These are phyloP conservation scores for sheep (Ovis aries) DNA, from an alignment of 2,113 vertebrate genomes.

Conservation along the genomic window ARS-UI_Ramb_v3.0 NC_056073.1:44923501-44924000, in stretches of 20 bases:
- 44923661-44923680: background rate
- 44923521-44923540: constrained; percentile 83
- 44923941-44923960: constrained; percentile 95
- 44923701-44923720: background rate
- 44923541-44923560: constrained; percentile 82
- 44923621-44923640: constrained; percentile 53
- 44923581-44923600: constrained; percentile 80
- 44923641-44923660: background rate
- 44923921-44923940: constrained; percentile 99
- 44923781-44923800: constrained; percentile 80
- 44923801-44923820: constrained; percentile 80
- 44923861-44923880: constrained; percentile 93
- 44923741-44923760: constrained; percentile 65
- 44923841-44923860: constrained; percentile 89
- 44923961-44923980: constrained; percentile 96
- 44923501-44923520: constrained; percentile 84
- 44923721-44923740: background rate
- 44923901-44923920: constrained; percentile 98
- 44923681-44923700: background rate
- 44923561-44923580: constrained; percentile 86
- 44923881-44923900: constrained; percentile 93
- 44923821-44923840: constrained; percentile 82
- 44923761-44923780: constrained; percentile 66
- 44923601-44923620: constrained; percentile 72
- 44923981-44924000: constrained; percentile 95